Base-by-base conservation (phyloP, 2,113 vertebrate species). In the Brachyistius frenatus region DNA sequence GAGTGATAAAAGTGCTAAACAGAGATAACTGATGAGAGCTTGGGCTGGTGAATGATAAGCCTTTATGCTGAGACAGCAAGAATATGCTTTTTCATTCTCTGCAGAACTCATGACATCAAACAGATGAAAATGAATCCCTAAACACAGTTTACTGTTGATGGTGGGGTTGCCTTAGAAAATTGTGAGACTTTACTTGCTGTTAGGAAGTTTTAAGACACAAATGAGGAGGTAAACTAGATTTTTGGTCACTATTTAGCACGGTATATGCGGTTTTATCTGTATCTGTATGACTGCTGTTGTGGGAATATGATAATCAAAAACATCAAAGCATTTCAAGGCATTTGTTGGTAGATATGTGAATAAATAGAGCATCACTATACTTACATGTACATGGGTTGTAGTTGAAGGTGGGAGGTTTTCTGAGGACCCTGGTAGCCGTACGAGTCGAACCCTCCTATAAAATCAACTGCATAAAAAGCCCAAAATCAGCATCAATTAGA, bases 371-470 rank as follows among this genome's bases (percentile, higher is more conserved):
- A 2, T 16, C 15, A 37, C 3, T 44, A 72, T 93, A 98, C 98
- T 99, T 92, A 99, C 98, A 99, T 99, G 93, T 99, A 99, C 98
- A 99, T 99, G 67, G 98, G 98, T 89, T 99, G 98, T 79, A 99
- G 96, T 83, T 99, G 98, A 93, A 99, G 96, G 93, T 99, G 98
- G 80, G 98, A 99, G 65, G 98, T 98, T 95, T 99, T 99, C 95
- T 99, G 98, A 84, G 98, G 97, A n/a, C 98, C 98, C 92, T 99
- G 98, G 92, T 99, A 99, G 86, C 98, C 98, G 0, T 99, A 99
- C 32, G 98, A 99, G 91, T 99, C 98, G 80, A 99, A 99, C 86
- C 98, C 98, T 90, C 98, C 98, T 97, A 99, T 99, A 95, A 99
- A 99, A 92, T 99, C 98, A 95, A 99, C 98, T 99, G 94, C 50